Conservation (phyloP, 2,797 vertebrate species). For the Hyperoplus lanceolatus region DNA sequence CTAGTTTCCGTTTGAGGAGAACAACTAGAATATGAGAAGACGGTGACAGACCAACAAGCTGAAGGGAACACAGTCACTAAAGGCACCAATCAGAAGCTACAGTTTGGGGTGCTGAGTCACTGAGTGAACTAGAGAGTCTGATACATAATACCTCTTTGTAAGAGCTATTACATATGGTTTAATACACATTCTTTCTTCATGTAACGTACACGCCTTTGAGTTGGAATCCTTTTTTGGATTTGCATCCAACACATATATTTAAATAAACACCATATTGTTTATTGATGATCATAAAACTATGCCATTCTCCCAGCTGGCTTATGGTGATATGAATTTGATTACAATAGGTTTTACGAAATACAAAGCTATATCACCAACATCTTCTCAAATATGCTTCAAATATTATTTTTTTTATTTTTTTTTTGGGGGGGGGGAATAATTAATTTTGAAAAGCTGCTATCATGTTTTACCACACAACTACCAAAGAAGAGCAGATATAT, state of each 20-base stretch:
- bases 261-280: background rate
- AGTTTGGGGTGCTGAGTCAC: conserved; percentile 3
- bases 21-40: conserved; percentile 34
- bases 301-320: background rate
- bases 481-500: conserved; percentile 8
- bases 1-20: conserved; percentile 38
- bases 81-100: conserved; percentile 27
- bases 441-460: background rate
- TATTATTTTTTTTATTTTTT: background rate
- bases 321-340: background rate
- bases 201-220: conserved; percentile 21
- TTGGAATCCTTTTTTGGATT: conserved; percentile 17
- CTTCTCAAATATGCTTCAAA: background rate
- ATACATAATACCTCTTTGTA: conserved; percentile 45
- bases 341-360: background rate
- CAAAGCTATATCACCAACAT: background rate
- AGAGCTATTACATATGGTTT: background rate
- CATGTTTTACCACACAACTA: background rate
- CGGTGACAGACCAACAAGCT: conserved; percentile 38
- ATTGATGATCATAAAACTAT: background rate
- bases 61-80: conserved; percentile 7
- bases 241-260: conserved; percentile 13
- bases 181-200: conserved; percentile 17
- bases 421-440: background rate
- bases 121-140: conserved; percentile 2